Base-by-base conservation (phyloP, 2,888 invertebrate species). In the Mythimna lalbum region DNA sequence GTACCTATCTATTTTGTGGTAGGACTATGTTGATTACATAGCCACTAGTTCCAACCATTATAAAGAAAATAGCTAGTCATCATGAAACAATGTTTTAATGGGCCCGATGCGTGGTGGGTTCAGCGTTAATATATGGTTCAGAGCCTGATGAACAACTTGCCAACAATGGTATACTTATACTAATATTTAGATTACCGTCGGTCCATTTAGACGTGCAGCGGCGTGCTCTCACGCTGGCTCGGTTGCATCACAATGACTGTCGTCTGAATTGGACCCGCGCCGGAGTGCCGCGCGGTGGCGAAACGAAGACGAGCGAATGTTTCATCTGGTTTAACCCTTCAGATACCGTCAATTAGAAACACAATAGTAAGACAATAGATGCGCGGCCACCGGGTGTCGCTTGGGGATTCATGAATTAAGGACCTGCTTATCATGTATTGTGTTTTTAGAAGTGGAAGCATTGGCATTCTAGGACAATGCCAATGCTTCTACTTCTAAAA, bases 201-300 rank as follows among this genome's bases (percentile, higher is more conserved):
- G 77, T 76, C 66, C 80, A 84, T 85, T 86, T 81, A 83, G 73
- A 76, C 69, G 70, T 78, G 55, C 66, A 73, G 78, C 73, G 75
- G 79, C 83, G 85, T 86, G 84, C 83, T 89, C 89, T 88, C 89
- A 88, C 87, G 88, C 83, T 63, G 84, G 57, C 59, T 71, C 73
- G 69, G 70, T 88, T 87, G 80, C 88, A 69, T 82, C 86, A 88
- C 84, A 86, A 86, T 80, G 75, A 73, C 64, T 81, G 71, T 82
- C 86, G 84, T 88, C 84, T 86, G 86, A 90, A 89, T 87, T 87
- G 85, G 88, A 85, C 82, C 85, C 83, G 76, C 76, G 75, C 78
- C 19, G 61, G 63, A 67, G 80, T 79, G 82, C 83, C 65, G 73
- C 49, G 78, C 80, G 69, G 79, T 89, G 88, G 81, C 82, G 89